A percentile compares a stretch with the other conserved stretches of the same genome.
phyloP scores from a whole-genome alignment of 2,113 vertebrate genomes.

The Cebus imitator region DNA sequence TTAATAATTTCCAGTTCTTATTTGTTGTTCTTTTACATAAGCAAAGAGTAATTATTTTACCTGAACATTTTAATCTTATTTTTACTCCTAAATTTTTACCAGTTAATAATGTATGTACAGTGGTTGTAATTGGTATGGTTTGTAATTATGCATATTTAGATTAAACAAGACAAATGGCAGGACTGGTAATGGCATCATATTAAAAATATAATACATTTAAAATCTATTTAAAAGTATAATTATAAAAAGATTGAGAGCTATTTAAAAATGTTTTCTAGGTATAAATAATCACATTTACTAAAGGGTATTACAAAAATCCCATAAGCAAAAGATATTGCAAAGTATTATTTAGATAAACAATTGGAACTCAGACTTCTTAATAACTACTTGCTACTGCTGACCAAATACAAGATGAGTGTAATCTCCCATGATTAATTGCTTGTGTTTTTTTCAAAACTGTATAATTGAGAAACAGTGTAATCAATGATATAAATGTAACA shows the following conservation, averaged over 20 bases:
- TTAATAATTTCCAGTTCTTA: not conserved
- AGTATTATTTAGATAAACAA: slow-evolving; percentile 69
- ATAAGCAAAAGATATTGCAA: slow-evolving; percentile 62
- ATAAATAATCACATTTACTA: slow-evolving; percentile 66
- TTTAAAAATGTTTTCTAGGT: slow-evolving; percentile 59
- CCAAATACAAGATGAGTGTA: slow-evolving; percentile 76
- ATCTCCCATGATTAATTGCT: slow-evolving; percentile 76
- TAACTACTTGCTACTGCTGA: slow-evolving; percentile 67
- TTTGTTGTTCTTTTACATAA: slow-evolving; percentile 54
- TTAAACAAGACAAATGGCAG: slow-evolving; percentile 58
- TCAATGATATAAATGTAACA: slow-evolving; percentile 74
- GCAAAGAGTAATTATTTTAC: slow-evolving; percentile 42
- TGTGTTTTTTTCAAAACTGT: slow-evolving; percentile 59
- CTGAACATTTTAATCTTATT: slow-evolving; percentile 48
- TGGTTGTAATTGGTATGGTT: slow-evolving; percentile 39
- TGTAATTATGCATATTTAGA: slow-evolving; percentile 55
- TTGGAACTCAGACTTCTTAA: slow-evolving; percentile 69
- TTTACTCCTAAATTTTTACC: slow-evolving; percentile 27
- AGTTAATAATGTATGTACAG: slow-evolving; percentile 16
- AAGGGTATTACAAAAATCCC: slow-evolving; percentile 62
- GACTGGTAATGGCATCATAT: slow-evolving; percentile 18
- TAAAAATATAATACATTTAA: slow-evolving; percentile 57
- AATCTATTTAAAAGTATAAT: slow-evolving; percentile 59
- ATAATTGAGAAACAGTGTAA: slow-evolving; percentile 75
- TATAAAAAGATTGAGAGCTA: slow-evolving; percentile 44